phyloP scores from a whole-genome alignment of 53 echinoderm and acorn worm genomes.

The Echinarachnius parma region DNA sequence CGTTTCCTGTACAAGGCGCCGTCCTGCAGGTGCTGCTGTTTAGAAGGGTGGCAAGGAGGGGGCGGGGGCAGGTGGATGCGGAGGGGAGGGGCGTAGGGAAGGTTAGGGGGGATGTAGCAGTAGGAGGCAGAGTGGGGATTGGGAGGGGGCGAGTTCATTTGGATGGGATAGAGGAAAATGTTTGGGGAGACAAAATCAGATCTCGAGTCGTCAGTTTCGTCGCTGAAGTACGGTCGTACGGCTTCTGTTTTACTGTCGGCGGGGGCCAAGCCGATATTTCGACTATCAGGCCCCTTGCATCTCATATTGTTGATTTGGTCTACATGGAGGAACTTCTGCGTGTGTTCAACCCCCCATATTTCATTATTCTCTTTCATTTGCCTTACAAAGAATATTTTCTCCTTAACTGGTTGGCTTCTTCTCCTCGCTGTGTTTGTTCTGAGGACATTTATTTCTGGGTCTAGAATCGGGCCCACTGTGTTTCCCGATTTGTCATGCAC shows the following conservation, averaged over 20 bases:
- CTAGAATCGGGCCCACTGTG: too few species aligned
- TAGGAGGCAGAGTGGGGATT: conserved; percentile 16
- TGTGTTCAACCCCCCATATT: too few species aligned
- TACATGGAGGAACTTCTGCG: too few species aligned
- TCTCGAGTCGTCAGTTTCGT: not conserved
- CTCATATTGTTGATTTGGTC: too few species aligned
- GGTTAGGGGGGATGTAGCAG: conserved; percentile 45
- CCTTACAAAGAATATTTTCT: too few species aligned
- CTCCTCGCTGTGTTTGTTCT: too few species aligned
- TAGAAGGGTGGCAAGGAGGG: conserved; percentile 25
- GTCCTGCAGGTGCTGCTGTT: conserved; percentile 32
- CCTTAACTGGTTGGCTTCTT: too few species aligned
- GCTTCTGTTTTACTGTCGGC: not conserved
- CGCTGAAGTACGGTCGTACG: conserved; percentile 23
- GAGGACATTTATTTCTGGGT: too few species aligned
- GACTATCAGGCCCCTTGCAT: too few species aligned
- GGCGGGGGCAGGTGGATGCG: conserved; percentile 33
- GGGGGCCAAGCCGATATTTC: conserved; percentile 9
- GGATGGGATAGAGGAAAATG: conserved; percentile 20
- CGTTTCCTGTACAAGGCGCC: conserved; percentile 16
- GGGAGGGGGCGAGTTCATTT: conserved; percentile 26
- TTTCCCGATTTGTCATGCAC: too few species aligned
- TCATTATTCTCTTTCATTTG: too few species aligned
- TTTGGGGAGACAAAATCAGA: conserved; percentile 45
- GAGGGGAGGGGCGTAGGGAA: conserved; percentile 33